A percentile compares a stretch with the other conserved stretches of the same genome.
phyloP scores from a whole-genome alignment of 2,113 vertebrate genomes.

The Thamnaconus septentrionalis region DNA sequence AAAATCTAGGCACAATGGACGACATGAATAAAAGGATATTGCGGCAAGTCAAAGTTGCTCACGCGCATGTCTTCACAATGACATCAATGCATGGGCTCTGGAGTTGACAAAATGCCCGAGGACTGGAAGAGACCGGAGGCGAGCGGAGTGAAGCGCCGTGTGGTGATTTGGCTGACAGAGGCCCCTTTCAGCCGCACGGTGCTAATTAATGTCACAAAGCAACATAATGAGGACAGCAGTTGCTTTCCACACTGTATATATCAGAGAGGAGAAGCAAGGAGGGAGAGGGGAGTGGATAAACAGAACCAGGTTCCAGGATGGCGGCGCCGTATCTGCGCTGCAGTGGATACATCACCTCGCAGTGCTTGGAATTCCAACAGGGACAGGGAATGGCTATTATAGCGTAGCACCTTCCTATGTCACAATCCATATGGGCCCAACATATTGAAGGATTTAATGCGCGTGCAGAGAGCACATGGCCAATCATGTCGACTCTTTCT shows the following conservation, averaged over 20 bases:
- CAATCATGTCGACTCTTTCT: slow-evolving; percentile 31
- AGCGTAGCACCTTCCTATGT: slow-evolving; percentile 42
- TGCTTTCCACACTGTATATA: slow-evolving; percentile 1
- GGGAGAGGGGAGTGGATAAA: background rate
- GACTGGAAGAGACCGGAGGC: slow-evolving; percentile 13
- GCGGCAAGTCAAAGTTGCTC: slow-evolving; percentile 1
- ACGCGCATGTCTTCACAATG: slow-evolving; percentile 1
- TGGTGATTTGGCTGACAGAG: slow-evolving; percentile 32
- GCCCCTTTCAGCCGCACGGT: slow-evolving; percentile 18
- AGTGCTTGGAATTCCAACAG: slow-evolving; percentile 31
- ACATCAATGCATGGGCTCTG: no score
- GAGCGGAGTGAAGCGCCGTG: slow-evolving; percentile 10
- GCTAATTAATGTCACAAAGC: slow-evolving; percentile 48
- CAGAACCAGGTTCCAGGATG: background rate
- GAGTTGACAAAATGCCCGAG: slow-evolving; percentile 7
- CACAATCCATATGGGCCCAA: slow-evolving; percentile 63
- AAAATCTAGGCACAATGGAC: background rate
- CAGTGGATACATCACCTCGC: background rate
- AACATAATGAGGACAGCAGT: slow-evolving; percentile 18
- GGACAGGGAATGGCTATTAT: slow-evolving; percentile 38
- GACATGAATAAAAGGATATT: background rate
- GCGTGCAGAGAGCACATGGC: slow-evolving; percentile 55
- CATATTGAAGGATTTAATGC: slow-evolving; percentile 57
- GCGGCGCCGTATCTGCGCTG: slow-evolving; percentile 4
- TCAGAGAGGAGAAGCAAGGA: slow-evolving; percentile 1